Conservation (phyloP, 2,888 invertebrate genomes). For the Ophraella communa region DNA sequence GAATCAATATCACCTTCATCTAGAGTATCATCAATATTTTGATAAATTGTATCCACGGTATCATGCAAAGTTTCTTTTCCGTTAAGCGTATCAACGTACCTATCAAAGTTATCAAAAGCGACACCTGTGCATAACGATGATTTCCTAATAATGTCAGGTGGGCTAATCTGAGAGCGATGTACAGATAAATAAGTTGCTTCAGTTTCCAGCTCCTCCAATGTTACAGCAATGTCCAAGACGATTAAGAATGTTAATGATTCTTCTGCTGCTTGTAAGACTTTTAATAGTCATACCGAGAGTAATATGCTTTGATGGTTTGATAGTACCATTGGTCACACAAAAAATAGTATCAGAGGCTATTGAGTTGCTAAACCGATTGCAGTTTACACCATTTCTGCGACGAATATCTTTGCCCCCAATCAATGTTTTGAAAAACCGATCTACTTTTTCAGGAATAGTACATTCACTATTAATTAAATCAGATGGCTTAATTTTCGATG, state of each 20-base stretch:
- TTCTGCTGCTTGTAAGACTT: constrained; percentile 32
- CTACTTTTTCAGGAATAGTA: not conserved
- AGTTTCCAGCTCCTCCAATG: constrained; percentile 31
- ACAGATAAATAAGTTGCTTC: constrained; percentile 22
- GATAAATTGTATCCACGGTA: constrained; percentile 35
- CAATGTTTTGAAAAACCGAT: not conserved
- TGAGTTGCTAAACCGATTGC: constrained; percentile 1
- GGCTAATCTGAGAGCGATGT: constrained; percentile 23
- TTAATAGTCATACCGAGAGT: constrained; percentile 22
- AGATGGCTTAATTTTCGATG: not conserved
- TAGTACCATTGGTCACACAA: constrained; percentile 39
- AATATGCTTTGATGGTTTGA: constrained; percentile 34
- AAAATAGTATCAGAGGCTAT: constrained; percentile 32
- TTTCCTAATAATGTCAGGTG: constrained; percentile 39
- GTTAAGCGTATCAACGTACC: constrained; percentile 36
- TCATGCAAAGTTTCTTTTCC: constrained; percentile 42
- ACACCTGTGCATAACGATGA: constrained; percentile 33
- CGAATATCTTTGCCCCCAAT: not conserved
- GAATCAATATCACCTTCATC: constrained; percentile 9
- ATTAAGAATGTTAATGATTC: too few species aligned
- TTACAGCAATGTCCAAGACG: not conserved
- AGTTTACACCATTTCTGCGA: not conserved
- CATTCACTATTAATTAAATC: not conserved
- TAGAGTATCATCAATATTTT: constrained; percentile 29
- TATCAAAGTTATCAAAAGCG: constrained; percentile 41